Evolutionary conservation across 1,140 invertebrate genomes (phyloP), one percentile per base, ranked within the genome.

Genomic region (Meteorus sp.): DNA sequence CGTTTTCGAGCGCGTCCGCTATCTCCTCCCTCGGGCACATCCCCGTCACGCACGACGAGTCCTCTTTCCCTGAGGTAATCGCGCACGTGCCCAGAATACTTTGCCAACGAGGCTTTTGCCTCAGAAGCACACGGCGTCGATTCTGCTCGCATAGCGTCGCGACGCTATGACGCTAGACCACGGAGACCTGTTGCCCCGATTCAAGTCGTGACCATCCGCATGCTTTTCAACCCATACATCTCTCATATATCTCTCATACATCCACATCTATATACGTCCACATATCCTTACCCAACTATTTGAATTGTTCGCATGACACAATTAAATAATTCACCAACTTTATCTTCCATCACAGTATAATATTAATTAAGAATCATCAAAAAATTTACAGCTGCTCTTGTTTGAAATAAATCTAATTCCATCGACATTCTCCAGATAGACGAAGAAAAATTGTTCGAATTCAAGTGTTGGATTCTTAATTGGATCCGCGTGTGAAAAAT

Each of bases 101-200:
- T 58, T 48, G 6, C 43, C 51, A 13, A 29, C 27, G 47, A 43
- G 39, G 19, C 50, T 63, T 53, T 60, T 47, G n/a, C n/a, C n/a
- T 20, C 35, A 51, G 17, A 27, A 35, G 29, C 29, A 33, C 31
- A 39, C n/a, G n/a, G 55, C 57, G 56, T 56, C 43, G 53, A 55
- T 59, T 55, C 54, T 51, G 56, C 44, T 39, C 48, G 43, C 60
- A 54, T 60, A 59, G 57, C 60, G 53, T 60, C 60, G 57, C 60
- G 53, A 59, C 31, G 47, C 59, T 53, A 68, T 43, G 27, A 31
- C 47, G 17, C 19, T 31, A 56, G 54, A 63, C 53, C 48, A 51
- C 62, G 57, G 63, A 64, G 51, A 68, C 67, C 67, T 69, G 67
- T 71, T 69, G 70, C 65, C 64, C 53, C 35, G 50, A 50, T 60